These are phyloP conservation scores for Xenentodon cancila DNA, from an alignment of 2,797 vertebrate species.

Conservation along the genomic window DNA sequence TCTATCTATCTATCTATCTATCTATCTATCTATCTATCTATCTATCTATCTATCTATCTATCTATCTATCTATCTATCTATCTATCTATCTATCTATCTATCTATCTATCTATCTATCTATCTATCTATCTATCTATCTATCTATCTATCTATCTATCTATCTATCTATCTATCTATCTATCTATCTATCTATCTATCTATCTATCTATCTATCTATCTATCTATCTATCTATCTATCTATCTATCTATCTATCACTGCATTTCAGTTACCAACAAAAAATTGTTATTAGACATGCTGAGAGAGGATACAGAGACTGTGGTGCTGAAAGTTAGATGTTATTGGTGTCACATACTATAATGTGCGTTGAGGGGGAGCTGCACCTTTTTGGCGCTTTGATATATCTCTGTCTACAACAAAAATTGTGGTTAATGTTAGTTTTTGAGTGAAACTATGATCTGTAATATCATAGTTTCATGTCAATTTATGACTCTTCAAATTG, in stretches of 20 bases:
- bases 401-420: constrained; percentile 17
- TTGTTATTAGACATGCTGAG: no score
- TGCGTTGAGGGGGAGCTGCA: constrained; percentile 6
- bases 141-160: constrained; percentile 29
- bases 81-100: constrained; percentile 17
- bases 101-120: constrained; percentile 15
- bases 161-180: constrained; percentile 31
- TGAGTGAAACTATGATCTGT: neutral
- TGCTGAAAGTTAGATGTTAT: no score
- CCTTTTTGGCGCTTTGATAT: neutral
- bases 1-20: constrained; percentile 36
- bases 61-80: constrained; percentile 14
- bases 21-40: constrained; percentile 36
- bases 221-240: constrained; percentile 15
- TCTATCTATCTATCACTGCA: constrained; percentile 11
- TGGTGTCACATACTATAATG: constrained; percentile 21
- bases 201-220: constrained; percentile 15
- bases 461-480: neutral
- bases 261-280: no score
- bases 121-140: constrained; percentile 17
- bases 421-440: neutral
- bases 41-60: constrained; percentile 18
- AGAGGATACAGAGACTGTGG: no score
- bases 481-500: no score
- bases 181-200: constrained; percentile 37